Evolutionary conservation across 2,113 vertebrate species (phyloP).

Genomic region (Capreolus pygargus): DNA sequence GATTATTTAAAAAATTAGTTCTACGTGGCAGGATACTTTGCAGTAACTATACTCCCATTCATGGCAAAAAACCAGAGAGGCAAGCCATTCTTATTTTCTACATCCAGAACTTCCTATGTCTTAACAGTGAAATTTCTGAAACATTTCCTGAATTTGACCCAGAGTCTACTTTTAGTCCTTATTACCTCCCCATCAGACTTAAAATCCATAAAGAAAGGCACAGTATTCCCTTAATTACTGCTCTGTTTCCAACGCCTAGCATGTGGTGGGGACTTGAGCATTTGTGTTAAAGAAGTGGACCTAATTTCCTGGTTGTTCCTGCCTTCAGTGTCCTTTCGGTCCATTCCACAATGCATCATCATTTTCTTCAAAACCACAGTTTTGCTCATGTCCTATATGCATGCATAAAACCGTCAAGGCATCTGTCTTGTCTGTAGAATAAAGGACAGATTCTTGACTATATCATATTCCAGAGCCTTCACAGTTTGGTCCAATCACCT

Average conservation of each 20-base stretch:
- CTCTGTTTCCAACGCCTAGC: not conserved
- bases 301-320: not conserved
- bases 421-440: not conserved
- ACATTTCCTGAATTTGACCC: conserved; percentile 26
- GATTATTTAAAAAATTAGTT: conserved; percentile 11
- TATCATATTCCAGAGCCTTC: not conserved
- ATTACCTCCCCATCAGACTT: not conserved
- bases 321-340: not conserved
- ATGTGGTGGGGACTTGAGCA: not conserved
- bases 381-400: not conserved
- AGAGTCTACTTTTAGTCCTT: not conserved
- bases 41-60: not conserved
- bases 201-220: not conserved
- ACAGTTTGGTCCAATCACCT: not conserved
- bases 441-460: not conserved
- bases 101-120: not conserved
- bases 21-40: not conserved
- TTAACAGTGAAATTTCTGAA: not conserved
- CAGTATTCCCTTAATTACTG: not conserved
- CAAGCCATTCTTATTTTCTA: not conserved
- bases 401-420: not conserved
- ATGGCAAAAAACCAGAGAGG: not conserved
- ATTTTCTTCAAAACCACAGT: not conserved
- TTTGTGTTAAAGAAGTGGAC: not conserved
- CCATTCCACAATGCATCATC: not conserved